Percentiles rank a stretch among this genome's conserved stretches.
These are phyloP conservation scores for Chrysina gloriosa DNA, from an alignment of 2,888 invertebrate species.

Conservation along the genomic window DNA sequence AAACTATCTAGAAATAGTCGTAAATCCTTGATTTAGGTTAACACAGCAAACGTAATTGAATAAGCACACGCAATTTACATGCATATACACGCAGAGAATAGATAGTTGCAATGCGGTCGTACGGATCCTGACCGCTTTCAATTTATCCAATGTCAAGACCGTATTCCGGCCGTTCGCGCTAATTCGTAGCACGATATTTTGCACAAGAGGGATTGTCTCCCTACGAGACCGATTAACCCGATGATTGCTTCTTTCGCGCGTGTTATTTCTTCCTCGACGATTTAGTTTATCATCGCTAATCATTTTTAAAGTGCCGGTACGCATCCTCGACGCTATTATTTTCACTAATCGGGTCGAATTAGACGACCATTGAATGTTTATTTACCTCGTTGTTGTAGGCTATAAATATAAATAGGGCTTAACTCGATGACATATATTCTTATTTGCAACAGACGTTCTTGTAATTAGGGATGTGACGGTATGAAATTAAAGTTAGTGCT, in stretches of 20 bases:
- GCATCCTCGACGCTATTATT: not conserved
- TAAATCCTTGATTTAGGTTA: no score
- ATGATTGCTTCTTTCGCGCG: not conserved
- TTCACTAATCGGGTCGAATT: not conserved
- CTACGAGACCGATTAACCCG: not conserved
- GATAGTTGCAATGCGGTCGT: no score
- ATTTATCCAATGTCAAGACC: conserved; percentile 32
- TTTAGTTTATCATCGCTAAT: not conserved
- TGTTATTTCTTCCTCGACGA: not conserved
- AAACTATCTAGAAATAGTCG: no score
- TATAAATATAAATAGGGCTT: conserved; percentile 2
- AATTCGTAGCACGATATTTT: not conserved
- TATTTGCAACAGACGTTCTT: no score
- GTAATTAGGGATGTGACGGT: no score
- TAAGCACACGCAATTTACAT: no score
- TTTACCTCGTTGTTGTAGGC: not conserved
- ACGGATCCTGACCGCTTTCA: conserved; percentile 27
- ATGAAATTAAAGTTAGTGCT: no score
- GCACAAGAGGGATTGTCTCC: not conserved
- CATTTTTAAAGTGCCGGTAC: not conserved
- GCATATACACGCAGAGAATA: no score
- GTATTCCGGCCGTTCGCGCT: not conserved
- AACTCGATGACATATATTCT: not conserved
- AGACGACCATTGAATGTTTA: conserved; percentile 8
- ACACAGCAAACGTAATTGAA: no score